Evolutionary conservation across 2,888 invertebrate species (phyloP).

Genomic region (Ommatoiulus sabulosus): DNA sequence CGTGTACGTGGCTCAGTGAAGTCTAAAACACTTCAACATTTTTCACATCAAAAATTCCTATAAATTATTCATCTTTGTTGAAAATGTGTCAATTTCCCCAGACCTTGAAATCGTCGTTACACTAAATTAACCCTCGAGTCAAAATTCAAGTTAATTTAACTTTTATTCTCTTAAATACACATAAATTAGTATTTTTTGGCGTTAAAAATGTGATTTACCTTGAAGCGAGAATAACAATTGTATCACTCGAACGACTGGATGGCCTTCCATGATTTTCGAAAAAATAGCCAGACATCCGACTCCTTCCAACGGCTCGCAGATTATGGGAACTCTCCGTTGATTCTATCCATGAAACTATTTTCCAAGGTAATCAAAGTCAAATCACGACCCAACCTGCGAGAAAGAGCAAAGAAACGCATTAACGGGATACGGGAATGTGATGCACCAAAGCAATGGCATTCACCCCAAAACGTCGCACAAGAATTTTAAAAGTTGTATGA

Average conservation of each 20-base stretch:
- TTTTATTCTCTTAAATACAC: background rate
- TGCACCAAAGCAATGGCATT: background rate
- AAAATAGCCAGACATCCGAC: background rate
- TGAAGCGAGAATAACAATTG: background rate
- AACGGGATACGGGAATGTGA: background rate
- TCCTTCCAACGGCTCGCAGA: background rate
- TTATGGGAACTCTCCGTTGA: background rate
- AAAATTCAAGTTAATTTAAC: background rate
- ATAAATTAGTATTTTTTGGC: background rate
- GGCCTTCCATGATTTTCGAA: background rate
- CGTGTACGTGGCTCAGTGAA: too few species aligned
- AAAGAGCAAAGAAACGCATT: conserved; percentile 3
- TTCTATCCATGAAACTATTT: conserved; percentile 48
- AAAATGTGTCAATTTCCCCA: background rate
- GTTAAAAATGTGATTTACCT: background rate
- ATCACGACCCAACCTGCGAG: conserved; percentile 48
- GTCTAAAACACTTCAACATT: too few species aligned
- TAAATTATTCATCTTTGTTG: too few species aligned
- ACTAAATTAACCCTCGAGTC: background rate
- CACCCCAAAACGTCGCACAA: background rate
- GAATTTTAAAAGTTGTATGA: background rate
- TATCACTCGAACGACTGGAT: background rate
- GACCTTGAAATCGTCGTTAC: background rate
- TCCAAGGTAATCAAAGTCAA: conserved; percentile 45
- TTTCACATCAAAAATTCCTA: too few species aligned